These are phyloP conservation scores for Cydia strobilella DNA, from an alignment of 1,140 invertebrate genomes.

Conservation along the genomic window DNA sequence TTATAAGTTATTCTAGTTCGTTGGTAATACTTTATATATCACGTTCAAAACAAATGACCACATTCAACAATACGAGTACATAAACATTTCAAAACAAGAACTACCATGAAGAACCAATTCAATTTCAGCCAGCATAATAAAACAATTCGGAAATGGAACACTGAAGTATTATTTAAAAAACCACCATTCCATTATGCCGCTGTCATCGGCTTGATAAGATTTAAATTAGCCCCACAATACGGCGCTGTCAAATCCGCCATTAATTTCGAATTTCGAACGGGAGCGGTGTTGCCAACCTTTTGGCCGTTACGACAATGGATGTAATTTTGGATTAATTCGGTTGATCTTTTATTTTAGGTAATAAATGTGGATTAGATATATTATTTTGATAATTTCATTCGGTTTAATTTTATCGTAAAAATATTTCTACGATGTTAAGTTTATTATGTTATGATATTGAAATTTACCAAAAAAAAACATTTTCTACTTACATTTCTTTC, in stretches of 20 bases:
- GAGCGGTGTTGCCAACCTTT: conserved; percentile 59
- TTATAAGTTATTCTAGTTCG: too few species aligned
- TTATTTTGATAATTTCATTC: neutral
- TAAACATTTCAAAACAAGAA: conserved; percentile 16
- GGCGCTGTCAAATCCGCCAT: conserved; percentile 78
- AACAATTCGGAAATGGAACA: conserved; percentile 54
- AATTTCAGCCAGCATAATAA: conserved; percentile 36
- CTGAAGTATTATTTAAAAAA: conserved; percentile 68
- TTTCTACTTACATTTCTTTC: too few species aligned
- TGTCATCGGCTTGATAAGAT: conserved; percentile 79
- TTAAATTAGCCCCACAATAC: conserved; percentile 78
- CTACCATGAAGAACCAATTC: conserved; percentile 12
- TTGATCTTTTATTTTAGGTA: conserved; percentile 25
- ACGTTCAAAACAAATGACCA: neutral
- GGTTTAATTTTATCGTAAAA: neutral
- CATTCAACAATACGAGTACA: neutral
- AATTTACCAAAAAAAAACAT: too few species aligned
- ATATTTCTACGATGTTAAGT: neutral
- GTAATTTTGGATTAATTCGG: conserved; percentile 10
- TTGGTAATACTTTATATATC: too few species aligned
- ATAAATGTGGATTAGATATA: neutral
- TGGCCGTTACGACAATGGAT: conserved; percentile 4
- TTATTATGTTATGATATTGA: neutral
- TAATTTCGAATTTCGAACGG: conserved; percentile 78
- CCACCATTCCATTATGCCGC: conserved; percentile 74